These are phyloP conservation scores for Setipinna tenuifilis DNA, from an alignment of 2,797 vertebrate species.

Conservation along the genomic window DNA sequence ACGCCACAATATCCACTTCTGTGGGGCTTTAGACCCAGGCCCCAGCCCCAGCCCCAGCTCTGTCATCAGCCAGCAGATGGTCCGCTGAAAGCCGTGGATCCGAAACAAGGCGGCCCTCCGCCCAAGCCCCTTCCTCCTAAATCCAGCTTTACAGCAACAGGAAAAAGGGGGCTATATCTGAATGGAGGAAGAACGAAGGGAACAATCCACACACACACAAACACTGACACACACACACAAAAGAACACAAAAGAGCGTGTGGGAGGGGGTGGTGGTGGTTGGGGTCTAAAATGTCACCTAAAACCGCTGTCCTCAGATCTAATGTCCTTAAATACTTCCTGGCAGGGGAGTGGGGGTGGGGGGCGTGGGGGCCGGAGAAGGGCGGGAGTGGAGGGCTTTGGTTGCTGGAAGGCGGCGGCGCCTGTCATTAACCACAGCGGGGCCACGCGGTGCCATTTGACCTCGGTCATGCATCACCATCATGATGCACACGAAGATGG, in stretches of 20 bases:
- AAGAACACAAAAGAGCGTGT: not conserved
- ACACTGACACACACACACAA: not conserved
- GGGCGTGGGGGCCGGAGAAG: not conserved
- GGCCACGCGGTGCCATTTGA: not conserved
- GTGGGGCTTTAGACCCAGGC: constrained; percentile 43
- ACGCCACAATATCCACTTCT: constrained; percentile 50
- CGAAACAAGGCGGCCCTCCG: constrained; percentile 38
- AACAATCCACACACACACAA: not conserved
- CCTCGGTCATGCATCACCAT: not conserved
- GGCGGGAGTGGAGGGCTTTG: not conserved
- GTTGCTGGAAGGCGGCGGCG: not conserved
- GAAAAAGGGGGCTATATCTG: not conserved
- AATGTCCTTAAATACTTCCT: constrained; percentile 23
- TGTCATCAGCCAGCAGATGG: constrained; percentile 59
- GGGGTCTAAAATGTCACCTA: constrained; percentile 1
- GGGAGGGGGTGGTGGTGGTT: not conserved
- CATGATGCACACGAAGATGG: not conserved
- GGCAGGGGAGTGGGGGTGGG: not conserved
- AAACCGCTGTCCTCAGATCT: constrained; percentile 17
- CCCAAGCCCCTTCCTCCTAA: constrained; percentile 31
- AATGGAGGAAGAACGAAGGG: not conserved
- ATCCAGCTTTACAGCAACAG: constrained; percentile 15
- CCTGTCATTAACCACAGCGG: not conserved
- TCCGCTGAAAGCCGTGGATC: constrained; percentile 43
- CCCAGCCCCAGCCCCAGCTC: not conserved